Evolutionary conservation across 2,797 vertebrate genomes (phyloP).

Genomic region (Meda fulgida): DNA sequence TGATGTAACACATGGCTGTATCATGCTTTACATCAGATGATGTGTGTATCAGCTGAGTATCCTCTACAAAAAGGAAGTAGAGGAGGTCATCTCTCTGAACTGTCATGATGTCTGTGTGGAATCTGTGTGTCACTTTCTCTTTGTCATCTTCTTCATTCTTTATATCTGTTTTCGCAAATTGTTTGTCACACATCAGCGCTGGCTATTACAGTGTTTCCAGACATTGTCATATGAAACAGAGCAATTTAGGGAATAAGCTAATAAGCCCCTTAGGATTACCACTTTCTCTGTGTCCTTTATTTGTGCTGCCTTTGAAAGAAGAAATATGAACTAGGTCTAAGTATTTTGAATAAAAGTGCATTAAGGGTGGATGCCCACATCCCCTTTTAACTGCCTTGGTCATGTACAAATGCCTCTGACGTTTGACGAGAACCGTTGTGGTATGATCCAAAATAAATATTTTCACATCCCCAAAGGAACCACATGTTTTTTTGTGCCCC

Average conservation of each 20-base stretch:
- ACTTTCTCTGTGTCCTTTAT: conserved; percentile 38
- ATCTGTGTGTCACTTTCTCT: conserved; percentile 19
- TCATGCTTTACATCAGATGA: conserved; percentile 14
- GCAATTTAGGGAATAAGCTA: conserved; percentile 44
- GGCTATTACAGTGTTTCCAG: conserved; percentile 42
- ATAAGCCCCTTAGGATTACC: conserved; percentile 9
- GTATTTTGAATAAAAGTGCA: conserved; percentile 38
- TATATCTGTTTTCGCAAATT: conserved; percentile 2
- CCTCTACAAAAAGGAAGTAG: conserved; percentile 1
- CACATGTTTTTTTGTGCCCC: background rate
- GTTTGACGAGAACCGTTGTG: conserved; percentile 27
- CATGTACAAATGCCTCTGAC: conserved; percentile 25
- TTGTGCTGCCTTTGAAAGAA: conserved; percentile 41
- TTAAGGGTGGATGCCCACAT: background rate
- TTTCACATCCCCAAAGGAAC: conserved; percentile 6
- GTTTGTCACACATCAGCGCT: background rate
- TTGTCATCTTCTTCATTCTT: background rate
- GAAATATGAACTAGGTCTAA: conserved; percentile 3
- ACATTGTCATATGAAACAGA: background rate
- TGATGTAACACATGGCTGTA: background rate
- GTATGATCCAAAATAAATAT: conserved; percentile 38
- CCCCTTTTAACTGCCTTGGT: conserved; percentile 7
- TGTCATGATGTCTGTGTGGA: conserved; percentile 5
- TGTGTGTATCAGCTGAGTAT: conserved; percentile 12
- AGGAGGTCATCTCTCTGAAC: background rate